These are phyloP conservation scores for Rhea americana DNA, from an alignment of 2,113 vertebrate species.

Conservation along the genomic window DNA sequence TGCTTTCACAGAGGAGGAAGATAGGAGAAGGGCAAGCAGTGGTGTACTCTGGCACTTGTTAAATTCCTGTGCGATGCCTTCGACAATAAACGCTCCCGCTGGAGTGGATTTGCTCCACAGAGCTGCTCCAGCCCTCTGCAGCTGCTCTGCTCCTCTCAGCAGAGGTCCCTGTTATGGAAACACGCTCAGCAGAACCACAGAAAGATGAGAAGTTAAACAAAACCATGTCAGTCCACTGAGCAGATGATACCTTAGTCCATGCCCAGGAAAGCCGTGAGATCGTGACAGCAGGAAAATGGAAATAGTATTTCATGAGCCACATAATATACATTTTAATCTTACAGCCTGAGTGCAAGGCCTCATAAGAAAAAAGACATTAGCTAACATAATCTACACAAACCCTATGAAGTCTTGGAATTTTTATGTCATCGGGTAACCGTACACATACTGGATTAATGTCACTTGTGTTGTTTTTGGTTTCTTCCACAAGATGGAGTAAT, in stretches of 20 bases:
- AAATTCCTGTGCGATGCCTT: background rate
- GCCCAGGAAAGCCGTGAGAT: background rate
- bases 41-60: background rate
- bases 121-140: background rate
- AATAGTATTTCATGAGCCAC: background rate
- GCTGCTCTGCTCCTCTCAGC: background rate
- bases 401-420: background rate
- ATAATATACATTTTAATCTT: background rate
- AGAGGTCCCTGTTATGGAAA: constrained; percentile 36
- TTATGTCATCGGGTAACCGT: fast-evolving
- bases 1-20: background rate
- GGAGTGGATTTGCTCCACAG: background rate
- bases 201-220: background rate
- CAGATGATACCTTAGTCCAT: background rate
- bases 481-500: constrained; percentile 78
- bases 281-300: background rate
- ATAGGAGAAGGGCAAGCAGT: background rate
- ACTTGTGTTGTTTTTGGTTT: constrained; percentile 9
- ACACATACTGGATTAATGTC: background rate
- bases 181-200: background rate
- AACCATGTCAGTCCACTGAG: background rate
- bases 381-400: background rate
- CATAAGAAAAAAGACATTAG: background rate
- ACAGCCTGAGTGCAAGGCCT: background rate
- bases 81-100: fast-evolving